Base-by-base conservation (phyloP, 1,140 invertebrate species). In the Heliconius melpomene region DNA sequence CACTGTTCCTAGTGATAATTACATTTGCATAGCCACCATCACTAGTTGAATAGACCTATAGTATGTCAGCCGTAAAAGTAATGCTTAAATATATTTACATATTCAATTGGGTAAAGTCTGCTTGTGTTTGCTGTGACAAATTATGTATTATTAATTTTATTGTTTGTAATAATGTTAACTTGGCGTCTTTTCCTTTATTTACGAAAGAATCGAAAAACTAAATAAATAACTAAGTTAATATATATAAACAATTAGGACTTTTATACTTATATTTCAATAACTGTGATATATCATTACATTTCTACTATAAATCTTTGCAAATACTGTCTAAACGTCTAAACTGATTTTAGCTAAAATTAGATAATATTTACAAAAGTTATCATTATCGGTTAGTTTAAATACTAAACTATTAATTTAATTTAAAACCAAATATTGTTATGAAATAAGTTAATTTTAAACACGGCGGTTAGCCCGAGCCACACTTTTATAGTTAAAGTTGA, bases 401-500 rank as follows among this genome's bases (percentile, higher is more conserved):
- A 2, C 3, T 60, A 3, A 13, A 0, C 1, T 66, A 66, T 66
- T 66, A 0, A 66, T 77, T 50, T 71, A 23, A 71, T 70, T 9
- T 40, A 60, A 46, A 70, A 71, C 38, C 16, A 54, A 77, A 77
- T 77, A 72, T 77, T 66, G 66, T 72, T 77, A 71, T 52, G 46
- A 32, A 72, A 74, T 74, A 38, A 54, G 60, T 66, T 70, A 16
- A 77, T 70, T 77, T 81, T 70, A 66, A 77, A 75, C 50, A 74
- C 71, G 36, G 72, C 38, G 26, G 75, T 74, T 74, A 74, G 60
- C 38, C 32, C 38, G 71, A 74, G 66, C 80, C 75, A 75, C 77
- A 75, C 52, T 82, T 79, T 73, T 70, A 66, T 73, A 78, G 70
- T 73, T 78, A 78, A 81, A 81, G 77, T 81, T 70, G 77, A 18